These are phyloP conservation scores for Oxycera nigricornis DNA, from an alignment of 2,888 invertebrate species.

Conservation along the genomic window DNA sequence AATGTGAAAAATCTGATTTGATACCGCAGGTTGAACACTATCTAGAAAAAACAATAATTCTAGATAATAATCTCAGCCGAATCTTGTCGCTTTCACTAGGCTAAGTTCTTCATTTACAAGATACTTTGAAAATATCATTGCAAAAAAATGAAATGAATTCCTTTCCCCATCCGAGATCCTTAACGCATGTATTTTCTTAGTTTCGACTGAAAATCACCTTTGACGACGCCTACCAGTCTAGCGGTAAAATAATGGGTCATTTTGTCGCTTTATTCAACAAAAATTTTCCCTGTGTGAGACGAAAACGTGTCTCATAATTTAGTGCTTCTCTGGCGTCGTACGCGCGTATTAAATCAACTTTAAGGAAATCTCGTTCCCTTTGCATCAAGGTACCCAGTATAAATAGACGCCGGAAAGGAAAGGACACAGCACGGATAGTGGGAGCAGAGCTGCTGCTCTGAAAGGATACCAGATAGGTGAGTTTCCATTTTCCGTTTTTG, in stretches of 20 bases:
- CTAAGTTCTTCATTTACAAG: too few species aligned
- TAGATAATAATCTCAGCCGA: too few species aligned
- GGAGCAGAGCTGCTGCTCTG: background rate
- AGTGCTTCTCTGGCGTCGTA: slow-evolving; percentile 44
- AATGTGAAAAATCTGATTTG: too few species aligned
- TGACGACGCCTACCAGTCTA: slow-evolving; percentile 58
- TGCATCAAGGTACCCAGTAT: slow-evolving; percentile 42
- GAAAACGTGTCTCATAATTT: slow-evolving; percentile 46
- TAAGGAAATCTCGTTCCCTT: background rate
- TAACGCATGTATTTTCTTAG: slow-evolving; percentile 1
- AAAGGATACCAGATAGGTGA: slow-evolving; percentile 2
- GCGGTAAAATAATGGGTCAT: slow-evolving; percentile 60
- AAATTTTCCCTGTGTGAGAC: slow-evolving; percentile 48
- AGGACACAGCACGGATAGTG: background rate
- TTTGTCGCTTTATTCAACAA: slow-evolving; percentile 60
- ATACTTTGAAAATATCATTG: too few species aligned
- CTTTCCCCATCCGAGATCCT: too few species aligned
- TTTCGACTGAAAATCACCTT: background rate
- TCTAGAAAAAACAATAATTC: too few species aligned
- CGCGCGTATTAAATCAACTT: slow-evolving; percentile 40
- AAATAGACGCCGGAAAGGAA: background rate
- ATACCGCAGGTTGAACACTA: too few species aligned
- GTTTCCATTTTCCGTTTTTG: slow-evolving; percentile 18
- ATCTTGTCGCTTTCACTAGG: too few species aligned
- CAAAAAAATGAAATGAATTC: too few species aligned